Evolutionary conservation across 2,888 invertebrate genomes (phyloP).

Genomic region (Drosophila mercatorum): DNA sequence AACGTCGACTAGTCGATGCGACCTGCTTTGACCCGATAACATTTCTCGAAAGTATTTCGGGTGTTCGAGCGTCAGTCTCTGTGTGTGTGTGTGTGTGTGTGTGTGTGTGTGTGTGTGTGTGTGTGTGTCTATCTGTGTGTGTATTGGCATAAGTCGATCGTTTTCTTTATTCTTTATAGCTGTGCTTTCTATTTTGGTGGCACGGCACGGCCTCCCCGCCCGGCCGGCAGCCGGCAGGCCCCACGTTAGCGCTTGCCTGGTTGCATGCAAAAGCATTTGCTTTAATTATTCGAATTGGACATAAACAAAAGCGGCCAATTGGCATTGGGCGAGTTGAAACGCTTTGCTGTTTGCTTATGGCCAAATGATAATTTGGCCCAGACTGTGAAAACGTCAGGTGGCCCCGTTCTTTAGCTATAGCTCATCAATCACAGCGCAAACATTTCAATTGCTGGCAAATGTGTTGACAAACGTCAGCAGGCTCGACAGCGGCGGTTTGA

Average conservation of each 20-base stretch:
- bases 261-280: constrained; percentile 40
- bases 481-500: constrained; percentile 5
- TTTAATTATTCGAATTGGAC: constrained; percentile 62
- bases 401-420: not conserved
- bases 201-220: not conserved
- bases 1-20: constrained; percentile 10
- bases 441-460: constrained; percentile 72
- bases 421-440: constrained; percentile 65
- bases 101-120: not conserved
- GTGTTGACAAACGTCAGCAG: constrained; percentile 64
- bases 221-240: not conserved
- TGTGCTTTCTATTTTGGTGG: constrained; percentile 45
- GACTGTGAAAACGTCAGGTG: not conserved
- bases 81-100: not conserved
- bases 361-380: constrained; percentile 23
- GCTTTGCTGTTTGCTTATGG: constrained; percentile 30
- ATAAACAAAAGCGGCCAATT: constrained; percentile 59
- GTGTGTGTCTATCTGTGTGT: not conserved
- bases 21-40: constrained; percentile 36
- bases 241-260: not conserved
- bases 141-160: constrained; percentile 41
- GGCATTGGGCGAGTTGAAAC: constrained; percentile 20
- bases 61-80: constrained; percentile 1
- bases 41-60: constrained; percentile 40
- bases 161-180: constrained; percentile 50